Conservation (phyloP, 2,797 vertebrate species). For the Premnoplex brunnescens region DNA sequence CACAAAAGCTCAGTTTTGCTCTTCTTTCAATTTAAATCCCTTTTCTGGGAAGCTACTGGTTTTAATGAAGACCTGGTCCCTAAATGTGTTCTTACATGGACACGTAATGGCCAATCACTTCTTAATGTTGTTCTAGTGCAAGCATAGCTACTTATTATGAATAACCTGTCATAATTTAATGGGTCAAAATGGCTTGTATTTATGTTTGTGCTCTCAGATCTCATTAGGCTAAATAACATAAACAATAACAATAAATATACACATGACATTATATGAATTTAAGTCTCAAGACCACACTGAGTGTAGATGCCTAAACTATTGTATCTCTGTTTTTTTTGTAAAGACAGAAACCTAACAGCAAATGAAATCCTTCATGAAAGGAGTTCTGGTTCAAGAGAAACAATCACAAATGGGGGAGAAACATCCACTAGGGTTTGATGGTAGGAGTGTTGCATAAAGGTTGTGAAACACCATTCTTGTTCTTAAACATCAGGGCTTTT, state of each 20-base stretch:
- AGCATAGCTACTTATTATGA: not conserved
- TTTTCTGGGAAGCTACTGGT: not conserved
- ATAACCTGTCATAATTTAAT: not conserved
- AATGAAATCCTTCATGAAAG: not conserved
- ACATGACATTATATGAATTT: not conserved
- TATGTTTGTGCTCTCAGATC: not conserved
- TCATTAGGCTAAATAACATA: not conserved
- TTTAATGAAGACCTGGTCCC: not conserved
- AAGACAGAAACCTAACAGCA: not conserved
- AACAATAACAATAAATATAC: not conserved
- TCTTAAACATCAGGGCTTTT: not conserved
- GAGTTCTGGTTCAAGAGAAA: not conserved
- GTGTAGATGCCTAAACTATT: not conserved
- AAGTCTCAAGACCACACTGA: not conserved
- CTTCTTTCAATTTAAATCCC: not conserved
- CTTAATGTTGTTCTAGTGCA: not conserved
- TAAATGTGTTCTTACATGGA: not conserved
- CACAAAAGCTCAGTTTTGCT: not conserved
- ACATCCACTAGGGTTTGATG: not conserved
- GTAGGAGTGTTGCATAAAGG: not conserved
- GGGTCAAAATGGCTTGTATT: not conserved
- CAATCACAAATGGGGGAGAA: not conserved
- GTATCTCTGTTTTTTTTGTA: not conserved
- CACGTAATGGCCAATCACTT: not conserved
- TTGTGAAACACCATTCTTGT: not conserved